These are phyloP conservation scores for Desmodus rotundus DNA, from an alignment of 2,113 vertebrate genomes.

Conservation along the genomic window DNA sequence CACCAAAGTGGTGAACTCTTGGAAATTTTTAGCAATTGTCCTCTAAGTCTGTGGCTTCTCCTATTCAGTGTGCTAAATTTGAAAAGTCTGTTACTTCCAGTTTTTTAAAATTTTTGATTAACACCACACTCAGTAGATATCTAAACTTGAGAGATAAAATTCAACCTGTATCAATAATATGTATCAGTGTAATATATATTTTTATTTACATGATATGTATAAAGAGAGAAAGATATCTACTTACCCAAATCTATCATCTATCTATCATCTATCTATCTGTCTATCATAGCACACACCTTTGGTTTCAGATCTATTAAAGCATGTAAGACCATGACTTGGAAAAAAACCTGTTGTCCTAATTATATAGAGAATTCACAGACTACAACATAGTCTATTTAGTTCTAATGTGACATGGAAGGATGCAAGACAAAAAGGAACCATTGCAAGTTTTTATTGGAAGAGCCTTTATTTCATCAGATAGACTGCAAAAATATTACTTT, in stretches of 20 bases:
- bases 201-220: background rate
- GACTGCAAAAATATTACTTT: background rate
- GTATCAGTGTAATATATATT: background rate
- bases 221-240: background rate
- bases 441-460: background rate
- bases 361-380: background rate
- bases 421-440: background rate
- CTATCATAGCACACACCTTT: background rate
- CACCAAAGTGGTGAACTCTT: background rate
- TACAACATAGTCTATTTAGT: background rate
- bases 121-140: background rate
- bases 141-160: background rate
- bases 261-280: background rate
- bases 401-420: background rate
- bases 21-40: background rate
- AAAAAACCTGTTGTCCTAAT: background rate
- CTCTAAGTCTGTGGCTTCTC: background rate
- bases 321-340: background rate
- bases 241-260: background rate
- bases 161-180: background rate
- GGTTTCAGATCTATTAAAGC: background rate
- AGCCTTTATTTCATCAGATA: background rate
- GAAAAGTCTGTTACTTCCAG: background rate
- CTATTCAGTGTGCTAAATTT: background rate
- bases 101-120: background rate